These are phyloP conservation scores for Zaprionus tsacasi DNA, from an alignment of 1,140 invertebrate species.

Conservation along the genomic window DNA sequence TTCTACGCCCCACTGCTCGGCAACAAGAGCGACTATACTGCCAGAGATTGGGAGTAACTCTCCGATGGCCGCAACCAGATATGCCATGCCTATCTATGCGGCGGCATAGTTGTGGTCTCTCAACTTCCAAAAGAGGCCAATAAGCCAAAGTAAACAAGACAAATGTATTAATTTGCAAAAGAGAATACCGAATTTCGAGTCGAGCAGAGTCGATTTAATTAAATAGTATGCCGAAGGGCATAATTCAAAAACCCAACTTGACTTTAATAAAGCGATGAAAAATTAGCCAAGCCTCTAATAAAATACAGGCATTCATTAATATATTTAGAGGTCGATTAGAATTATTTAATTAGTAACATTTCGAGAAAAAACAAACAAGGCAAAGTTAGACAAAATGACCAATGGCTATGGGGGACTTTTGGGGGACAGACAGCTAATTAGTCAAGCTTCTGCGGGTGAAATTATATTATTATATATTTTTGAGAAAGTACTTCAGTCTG, in stretches of 20 bases:
- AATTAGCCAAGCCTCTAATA: conserved; percentile 29
- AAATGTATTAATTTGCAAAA: conserved; percentile 75
- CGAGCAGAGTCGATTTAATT: conserved; percentile 71
- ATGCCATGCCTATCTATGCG: conserved; percentile 22
- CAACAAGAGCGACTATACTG: background rate
- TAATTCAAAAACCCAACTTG: conserved; percentile 67
- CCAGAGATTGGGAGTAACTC: conserved; percentile 32
- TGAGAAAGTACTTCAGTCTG: background rate
- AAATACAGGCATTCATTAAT: conserved; percentile 6
- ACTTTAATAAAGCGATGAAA: conserved; percentile 24
- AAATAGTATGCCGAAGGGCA: conserved; percentile 53
- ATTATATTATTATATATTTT: background rate
- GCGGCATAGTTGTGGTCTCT: conserved; percentile 61
- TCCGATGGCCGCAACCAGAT: conserved; percentile 53
- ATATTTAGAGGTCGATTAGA: background rate
- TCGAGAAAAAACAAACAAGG: background rate
- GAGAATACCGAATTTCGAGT: conserved; percentile 51
- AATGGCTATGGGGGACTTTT: background rate
- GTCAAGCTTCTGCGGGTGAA: background rate
- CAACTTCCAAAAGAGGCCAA: conserved; percentile 55
- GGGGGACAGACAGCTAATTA: background rate
- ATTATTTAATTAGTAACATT: conserved; percentile 2
- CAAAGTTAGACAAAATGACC: background rate
- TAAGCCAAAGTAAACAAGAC: conserved; percentile 60
- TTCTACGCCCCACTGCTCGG: conserved; percentile 26